These are phyloP conservation scores for Junonia oenone DNA, from an alignment of 2,888 invertebrate genomes.

Conservation along the genomic window DNA sequence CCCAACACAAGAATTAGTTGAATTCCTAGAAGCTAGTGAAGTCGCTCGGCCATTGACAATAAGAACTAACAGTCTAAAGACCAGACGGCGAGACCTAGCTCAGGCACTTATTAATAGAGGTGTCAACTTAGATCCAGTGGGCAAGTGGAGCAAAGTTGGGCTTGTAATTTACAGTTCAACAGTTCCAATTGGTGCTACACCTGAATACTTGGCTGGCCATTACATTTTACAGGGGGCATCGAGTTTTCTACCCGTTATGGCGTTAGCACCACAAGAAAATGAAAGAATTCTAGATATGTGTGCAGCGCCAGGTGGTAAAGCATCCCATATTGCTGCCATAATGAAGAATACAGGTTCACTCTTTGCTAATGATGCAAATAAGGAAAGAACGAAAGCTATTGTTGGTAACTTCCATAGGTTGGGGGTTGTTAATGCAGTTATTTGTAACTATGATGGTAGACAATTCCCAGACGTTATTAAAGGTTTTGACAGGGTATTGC, in stretches of 20 bases:
- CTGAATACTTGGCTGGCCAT: slow-evolving; percentile 98
- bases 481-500: slow-evolving; percentile 95
- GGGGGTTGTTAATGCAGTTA: slow-evolving; percentile 95
- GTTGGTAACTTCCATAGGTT: slow-evolving; percentile 98
- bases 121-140: slow-evolving; percentile 98
- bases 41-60: slow-evolving; percentile 96
- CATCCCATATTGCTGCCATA: slow-evolving; percentile 96
- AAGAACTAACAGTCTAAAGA: slow-evolving; percentile 96
- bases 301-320: slow-evolving; percentile 99
- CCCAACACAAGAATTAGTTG: slow-evolving; percentile 90
- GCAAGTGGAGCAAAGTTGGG: slow-evolving; percentile 99
- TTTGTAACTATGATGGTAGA: slow-evolving; percentile 94
- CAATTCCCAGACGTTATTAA: slow-evolving; percentile 90
- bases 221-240: slow-evolving; percentile 98
- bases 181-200: slow-evolving; percentile 98
- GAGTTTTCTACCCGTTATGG: slow-evolving; percentile 98
- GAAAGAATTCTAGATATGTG: slow-evolving; percentile 98
- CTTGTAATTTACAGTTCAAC: slow-evolving; percentile 97
- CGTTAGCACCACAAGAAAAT: slow-evolving; percentile 96
- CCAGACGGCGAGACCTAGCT: slow-evolving; percentile 93
- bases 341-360: slow-evolving; percentile 99
- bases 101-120: slow-evolving; percentile 97
- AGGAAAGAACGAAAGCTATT: slow-evolving; percentile 92
- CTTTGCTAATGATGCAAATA: slow-evolving; percentile 97
- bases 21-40: slow-evolving; percentile 98